Percentiles rank a stretch among this genome's conserved stretches.
Conservation (phyloP, 2,888 invertebrate genomes). For the Calameuta filiformis region DNA sequence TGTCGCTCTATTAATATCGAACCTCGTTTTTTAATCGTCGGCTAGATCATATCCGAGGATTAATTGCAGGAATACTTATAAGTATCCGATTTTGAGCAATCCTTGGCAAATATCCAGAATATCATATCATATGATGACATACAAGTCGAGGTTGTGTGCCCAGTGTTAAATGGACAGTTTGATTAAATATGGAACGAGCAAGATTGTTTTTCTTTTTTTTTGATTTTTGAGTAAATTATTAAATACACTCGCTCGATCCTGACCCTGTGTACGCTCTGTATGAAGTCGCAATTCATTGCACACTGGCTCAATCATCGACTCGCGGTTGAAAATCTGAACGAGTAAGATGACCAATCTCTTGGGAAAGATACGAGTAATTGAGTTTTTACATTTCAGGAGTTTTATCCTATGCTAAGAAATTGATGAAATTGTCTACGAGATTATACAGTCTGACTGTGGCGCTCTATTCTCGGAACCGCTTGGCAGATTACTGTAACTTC, state of each 20-base stretch:
- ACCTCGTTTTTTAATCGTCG: neutral
- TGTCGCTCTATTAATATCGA: constrained; percentile 20
- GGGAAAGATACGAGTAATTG: neutral
- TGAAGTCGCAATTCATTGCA: neutral
- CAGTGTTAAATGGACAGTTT: neutral
- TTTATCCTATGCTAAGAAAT: neutral
- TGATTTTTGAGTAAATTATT: neutral
- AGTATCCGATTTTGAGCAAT: neutral
- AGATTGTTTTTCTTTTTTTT: neutral
- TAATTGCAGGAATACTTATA: neutral
- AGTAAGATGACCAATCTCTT: neutral
- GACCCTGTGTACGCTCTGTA: neutral
- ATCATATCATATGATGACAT: neutral
- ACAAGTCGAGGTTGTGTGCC: neutral
- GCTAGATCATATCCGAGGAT: neutral
- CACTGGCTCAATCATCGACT: neutral
- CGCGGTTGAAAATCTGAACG: neutral
- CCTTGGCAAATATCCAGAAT: neutral
- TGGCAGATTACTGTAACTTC: constrained; percentile 46
- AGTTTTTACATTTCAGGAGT: neutral
- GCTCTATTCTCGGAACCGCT: constrained; percentile 39
- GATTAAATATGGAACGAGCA: neutral
- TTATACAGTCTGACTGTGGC: constrained; percentile 45
- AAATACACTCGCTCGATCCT: neutral
- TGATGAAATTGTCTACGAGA: constrained; percentile 40